phyloP scores from a whole-genome alignment of 2,113 vertebrate genomes.

The Mobula hypostoma region DNA sequence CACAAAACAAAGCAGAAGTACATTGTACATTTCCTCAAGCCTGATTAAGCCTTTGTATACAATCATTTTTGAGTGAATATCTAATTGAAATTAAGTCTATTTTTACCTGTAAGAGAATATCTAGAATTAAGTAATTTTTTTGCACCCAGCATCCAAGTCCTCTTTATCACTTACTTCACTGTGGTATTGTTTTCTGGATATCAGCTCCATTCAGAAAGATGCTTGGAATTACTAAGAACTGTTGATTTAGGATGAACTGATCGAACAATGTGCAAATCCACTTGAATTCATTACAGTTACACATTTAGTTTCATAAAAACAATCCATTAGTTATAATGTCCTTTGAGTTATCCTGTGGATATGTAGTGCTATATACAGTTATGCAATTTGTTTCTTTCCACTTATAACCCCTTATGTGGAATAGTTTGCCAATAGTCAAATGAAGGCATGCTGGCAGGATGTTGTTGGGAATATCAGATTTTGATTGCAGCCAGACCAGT shows the following conservation, averaged over 20 bases:
- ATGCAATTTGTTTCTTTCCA: neutral
- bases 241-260: neutral
- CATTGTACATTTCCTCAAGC: neutral
- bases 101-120: neutral
- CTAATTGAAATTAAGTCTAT: neutral
- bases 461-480: neutral
- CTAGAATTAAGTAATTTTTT: neutral
- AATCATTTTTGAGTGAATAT: neutral
- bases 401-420: neutral
- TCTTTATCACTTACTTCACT: neutral
- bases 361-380: neutral
- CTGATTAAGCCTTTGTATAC: neutral
- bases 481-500: neutral
- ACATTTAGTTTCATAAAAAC: neutral
- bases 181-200: neutral
- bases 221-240: neutral
- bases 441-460: neutral
- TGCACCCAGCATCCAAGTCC: neutral
- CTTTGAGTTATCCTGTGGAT: neutral
- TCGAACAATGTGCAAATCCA: neutral
- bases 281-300: neutral
- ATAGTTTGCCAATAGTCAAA: neutral
- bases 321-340: neutral
- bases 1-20: neutral
- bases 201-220: neutral